A percentile compares a stretch with the other conserved stretches of the same genome.
Evolutionary conservation across 2,797 vertebrate genomes (phyloP).

Genomic region (Prunella strophiata): DNA sequence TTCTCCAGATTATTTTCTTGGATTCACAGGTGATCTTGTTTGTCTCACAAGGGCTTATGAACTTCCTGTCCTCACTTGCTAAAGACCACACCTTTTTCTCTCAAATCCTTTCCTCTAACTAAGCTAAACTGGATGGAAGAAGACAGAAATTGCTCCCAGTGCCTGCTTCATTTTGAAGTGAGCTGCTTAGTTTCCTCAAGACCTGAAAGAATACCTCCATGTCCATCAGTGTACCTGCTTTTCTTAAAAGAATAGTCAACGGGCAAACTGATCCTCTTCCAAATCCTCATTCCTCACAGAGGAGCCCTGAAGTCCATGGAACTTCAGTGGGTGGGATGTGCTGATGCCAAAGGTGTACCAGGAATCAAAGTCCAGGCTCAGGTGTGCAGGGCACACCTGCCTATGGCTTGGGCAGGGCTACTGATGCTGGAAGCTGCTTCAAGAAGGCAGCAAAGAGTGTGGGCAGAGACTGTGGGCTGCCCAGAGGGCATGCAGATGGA

Average conservation of each 20-base stretch:
- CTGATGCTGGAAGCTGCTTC: background rate
- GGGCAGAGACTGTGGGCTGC: background rate
- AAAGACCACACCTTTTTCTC: background rate
- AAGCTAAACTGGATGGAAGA: background rate
- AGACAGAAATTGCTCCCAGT: background rate
- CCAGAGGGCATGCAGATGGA: background rate
- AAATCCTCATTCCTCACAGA: background rate
- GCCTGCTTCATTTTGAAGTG: background rate
- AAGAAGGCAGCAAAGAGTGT: background rate
- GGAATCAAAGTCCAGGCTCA: background rate
- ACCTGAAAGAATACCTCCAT: background rate
- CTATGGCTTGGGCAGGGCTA: background rate
- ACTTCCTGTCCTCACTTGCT: background rate
- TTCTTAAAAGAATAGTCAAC: background rate
- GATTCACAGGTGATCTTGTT: background rate
- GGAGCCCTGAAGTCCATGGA: background rate
- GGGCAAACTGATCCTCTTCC: background rate
- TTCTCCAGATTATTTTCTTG: background rate
- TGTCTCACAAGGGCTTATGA: background rate
- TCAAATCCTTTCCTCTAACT: background rate
- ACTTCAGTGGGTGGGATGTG: background rate
- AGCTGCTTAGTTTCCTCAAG: background rate
- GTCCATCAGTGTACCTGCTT: background rate
- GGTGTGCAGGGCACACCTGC: background rate
- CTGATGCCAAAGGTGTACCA: background rate